These are phyloP conservation scores for Microchrysa polita DNA, from an alignment of 2,888 invertebrate species.

Conservation along the genomic window DNA sequence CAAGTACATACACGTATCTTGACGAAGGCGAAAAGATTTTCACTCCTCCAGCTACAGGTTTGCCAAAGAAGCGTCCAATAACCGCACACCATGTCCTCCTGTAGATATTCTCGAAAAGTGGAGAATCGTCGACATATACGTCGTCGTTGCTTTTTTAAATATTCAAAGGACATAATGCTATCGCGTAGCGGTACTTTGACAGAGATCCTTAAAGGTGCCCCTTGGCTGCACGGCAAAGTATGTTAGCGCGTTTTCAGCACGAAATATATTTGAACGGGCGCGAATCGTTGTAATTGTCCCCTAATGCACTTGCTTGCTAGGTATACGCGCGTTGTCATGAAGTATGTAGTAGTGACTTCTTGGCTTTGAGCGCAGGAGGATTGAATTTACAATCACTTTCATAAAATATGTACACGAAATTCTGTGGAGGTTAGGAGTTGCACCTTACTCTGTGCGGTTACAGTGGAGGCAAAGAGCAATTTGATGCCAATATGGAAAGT, in stretches of 20 bases:
- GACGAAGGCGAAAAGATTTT: constrained; percentile 4
- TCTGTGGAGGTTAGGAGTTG: too few species aligned
- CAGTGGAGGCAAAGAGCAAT: too few species aligned
- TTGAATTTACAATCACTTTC: constrained; percentile 34
- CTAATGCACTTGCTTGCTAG: constrained; percentile 31
- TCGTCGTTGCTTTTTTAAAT: neutral
- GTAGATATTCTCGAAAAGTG: neutral
- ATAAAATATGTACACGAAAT: neutral
- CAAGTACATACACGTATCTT: neutral
- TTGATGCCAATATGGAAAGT: too few species aligned
- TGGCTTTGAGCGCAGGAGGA: constrained; percentile 18
- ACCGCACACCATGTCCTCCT: neutral
- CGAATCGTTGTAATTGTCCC: constrained; percentile 30
- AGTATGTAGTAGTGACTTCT: neutral
- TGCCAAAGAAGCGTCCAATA: neutral
- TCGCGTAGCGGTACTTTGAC: neutral
- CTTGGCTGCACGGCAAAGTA: neutral
- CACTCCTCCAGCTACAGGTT: neutral
- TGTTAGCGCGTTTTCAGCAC: neutral
- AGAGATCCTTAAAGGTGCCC: constrained; percentile 20
- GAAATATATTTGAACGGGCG: constrained; percentile 22
- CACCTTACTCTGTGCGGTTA: too few species aligned
- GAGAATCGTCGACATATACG: neutral
- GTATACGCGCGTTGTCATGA: too few species aligned
- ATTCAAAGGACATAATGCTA: constrained; percentile 1